Evolutionary conservation across 1,140 invertebrate species (phyloP).

Genomic region (Pogonus chalceus): DNA sequence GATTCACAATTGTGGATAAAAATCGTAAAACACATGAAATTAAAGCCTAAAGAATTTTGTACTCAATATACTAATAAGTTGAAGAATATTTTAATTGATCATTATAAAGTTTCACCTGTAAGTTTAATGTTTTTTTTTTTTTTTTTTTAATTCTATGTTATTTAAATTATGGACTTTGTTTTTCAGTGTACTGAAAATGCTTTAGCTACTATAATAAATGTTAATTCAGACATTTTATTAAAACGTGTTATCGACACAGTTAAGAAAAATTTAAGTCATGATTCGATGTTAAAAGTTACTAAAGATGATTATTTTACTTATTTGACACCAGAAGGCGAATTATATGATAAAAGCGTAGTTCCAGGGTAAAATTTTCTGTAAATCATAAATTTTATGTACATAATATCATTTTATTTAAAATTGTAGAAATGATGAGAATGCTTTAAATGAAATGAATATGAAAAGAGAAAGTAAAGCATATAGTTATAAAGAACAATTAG

Average conservation of each 20-base stretch:
- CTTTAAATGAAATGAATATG: constrained; percentile 68
- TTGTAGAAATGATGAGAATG: constrained; percentile 48
- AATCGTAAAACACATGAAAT: constrained; percentile 44
- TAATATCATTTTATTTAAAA: neutral
- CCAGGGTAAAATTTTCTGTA: constrained; percentile 49
- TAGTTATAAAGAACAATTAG: constrained; percentile 93
- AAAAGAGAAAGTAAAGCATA: constrained; percentile 95
- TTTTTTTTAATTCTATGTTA: constrained; percentile 8
- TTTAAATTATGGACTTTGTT: constrained; percentile 2
- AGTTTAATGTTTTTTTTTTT: constrained; percentile 21
- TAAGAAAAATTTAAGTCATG: constrained; percentile 48
- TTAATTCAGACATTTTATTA: constrained; percentile 55
- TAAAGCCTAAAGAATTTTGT: constrained; percentile 46
- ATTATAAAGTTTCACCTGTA: constrained; percentile 45
- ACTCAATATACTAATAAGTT: constrained; percentile 43
- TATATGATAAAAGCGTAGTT: constrained; percentile 85
- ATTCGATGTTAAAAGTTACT: constrained; percentile 61
- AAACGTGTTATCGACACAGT: constrained; percentile 42
- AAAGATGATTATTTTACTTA: constrained; percentile 85
- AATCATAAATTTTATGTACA: too few relatives aligned
- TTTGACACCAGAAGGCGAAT: constrained; percentile 75
- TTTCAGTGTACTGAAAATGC: constrained; percentile 50
- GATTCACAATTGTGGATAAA: constrained; percentile 50
- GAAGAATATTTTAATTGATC: constrained; percentile 47
- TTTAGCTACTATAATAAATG: constrained; percentile 49